Percentiles rank a stretch among this genome's conserved stretches.
phyloP scores from a whole-genome alignment of 2,888 invertebrate genomes.

The Limnephilus rhombicus region DNA sequence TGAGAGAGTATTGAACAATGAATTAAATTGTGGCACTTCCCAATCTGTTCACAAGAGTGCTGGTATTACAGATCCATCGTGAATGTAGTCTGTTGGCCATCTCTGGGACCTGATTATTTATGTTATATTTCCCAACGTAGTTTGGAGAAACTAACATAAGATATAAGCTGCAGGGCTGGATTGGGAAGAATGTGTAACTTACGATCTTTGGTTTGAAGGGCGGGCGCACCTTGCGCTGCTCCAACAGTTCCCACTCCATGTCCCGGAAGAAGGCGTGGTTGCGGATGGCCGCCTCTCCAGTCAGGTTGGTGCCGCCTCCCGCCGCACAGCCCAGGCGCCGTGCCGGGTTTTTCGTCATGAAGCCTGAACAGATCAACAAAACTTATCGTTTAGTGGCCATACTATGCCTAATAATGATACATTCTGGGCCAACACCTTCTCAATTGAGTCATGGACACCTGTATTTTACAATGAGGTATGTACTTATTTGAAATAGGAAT shows the following conservation, averaged over 20 bases:
- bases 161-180: no score
- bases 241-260: constrained; percentile 97
- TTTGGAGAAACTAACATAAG: no score
- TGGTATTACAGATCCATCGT: no score
- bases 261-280: constrained; percentile 95
- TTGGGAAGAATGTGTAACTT: constrained; percentile 68
- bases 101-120: no score
- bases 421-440: not conserved
- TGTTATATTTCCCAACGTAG: no score
- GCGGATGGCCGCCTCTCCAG: constrained; percentile 91
- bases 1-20: no score
- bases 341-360: constrained; percentile 98
- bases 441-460: no score
- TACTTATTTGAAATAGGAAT: no score
- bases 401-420: not conserved
- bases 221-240: constrained; percentile 93
- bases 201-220: constrained; percentile 99
- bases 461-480: not conserved
- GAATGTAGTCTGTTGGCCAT: no score
- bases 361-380: constrained; percentile 75
- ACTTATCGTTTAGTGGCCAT: not conserved
- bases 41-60: no score
- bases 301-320: constrained; percentile 78
- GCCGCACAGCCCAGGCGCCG: constrained; percentile 94
- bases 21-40: no score